Percentiles rank a stretch among this genome's conserved stretches.
phyloP scores from a whole-genome alignment of 2,888 invertebrate species.

The Ctena decussata region DNA sequence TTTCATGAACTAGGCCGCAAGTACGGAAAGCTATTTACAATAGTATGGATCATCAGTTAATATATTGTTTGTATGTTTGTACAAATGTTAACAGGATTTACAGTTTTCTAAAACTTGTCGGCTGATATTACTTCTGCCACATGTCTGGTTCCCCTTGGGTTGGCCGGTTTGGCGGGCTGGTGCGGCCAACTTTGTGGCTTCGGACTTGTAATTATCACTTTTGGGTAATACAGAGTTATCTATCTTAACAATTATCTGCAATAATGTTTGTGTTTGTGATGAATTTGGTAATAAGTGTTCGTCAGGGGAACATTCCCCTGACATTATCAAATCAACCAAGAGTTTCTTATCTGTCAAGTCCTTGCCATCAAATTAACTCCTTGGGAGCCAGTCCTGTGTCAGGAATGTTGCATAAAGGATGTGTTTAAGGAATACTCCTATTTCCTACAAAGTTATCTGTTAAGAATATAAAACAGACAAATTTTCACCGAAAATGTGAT shows the following conservation, averaged over 20 bases:
- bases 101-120: neutral
- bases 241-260: neutral
- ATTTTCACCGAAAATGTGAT: neutral
- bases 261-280: neutral
- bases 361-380: neutral
- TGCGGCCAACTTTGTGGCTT: conserved; percentile 4
- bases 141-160: neutral
- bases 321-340: neutral
- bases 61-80: neutral
- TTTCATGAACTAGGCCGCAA: too few relatives aligned
- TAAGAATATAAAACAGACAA: neutral
- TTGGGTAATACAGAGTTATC: neutral
- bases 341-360: neutral
- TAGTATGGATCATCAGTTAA: neutral
- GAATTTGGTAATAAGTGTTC: neutral
- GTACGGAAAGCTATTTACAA: too few relatives aligned
- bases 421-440: too few relatives aligned
- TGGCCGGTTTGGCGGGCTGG: neutral
- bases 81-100: too few relatives aligned
- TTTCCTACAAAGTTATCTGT: too few relatives aligned
- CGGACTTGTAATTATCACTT: neutral
- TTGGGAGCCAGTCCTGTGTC: neutral
- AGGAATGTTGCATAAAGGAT: too few relatives aligned
- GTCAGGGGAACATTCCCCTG: neutral
- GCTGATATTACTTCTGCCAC: neutral